Evolutionary conservation across 2,888 invertebrate species (phyloP).

Genomic region (Drosophila dives): DNA sequence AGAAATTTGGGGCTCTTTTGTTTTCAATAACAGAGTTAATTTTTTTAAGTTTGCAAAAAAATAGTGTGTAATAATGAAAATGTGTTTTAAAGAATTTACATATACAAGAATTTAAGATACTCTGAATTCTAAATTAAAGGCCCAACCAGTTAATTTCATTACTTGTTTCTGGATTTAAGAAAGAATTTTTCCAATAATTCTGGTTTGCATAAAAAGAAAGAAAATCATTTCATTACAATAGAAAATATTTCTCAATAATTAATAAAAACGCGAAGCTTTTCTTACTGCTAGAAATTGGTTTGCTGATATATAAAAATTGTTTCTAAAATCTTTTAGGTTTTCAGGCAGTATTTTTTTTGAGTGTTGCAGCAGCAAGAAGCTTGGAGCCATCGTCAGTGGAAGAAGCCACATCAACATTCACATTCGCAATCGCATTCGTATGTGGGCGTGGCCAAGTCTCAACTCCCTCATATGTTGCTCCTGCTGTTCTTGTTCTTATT

Average conservation of each 20-base stretch:
- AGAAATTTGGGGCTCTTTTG: too few species aligned
- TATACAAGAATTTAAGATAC: too few species aligned
- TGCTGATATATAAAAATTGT: neutral
- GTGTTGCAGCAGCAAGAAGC: slow-evolving; percentile 1
- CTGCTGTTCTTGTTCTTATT: slow-evolving; percentile 3
- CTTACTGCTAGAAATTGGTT: neutral
- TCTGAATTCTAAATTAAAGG: neutral
- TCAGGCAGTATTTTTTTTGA: neutral
- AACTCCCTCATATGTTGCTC: slow-evolving; percentile 31
- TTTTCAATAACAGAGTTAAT: too few species aligned
- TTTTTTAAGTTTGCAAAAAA: too few species aligned
- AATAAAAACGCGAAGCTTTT: too few species aligned
- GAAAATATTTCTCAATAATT: too few species aligned
- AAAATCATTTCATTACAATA: too few species aligned
- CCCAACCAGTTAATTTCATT: neutral
- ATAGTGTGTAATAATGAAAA: too few species aligned
- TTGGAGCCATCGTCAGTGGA: slow-evolving; percentile 26
- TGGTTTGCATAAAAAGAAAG: neutral
- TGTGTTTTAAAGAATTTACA: too few species aligned
- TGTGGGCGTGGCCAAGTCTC: slow-evolving; percentile 51
- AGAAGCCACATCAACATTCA: slow-evolving; percentile 27
- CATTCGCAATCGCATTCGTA: slow-evolving; percentile 35
- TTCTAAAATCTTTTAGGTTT: neutral
- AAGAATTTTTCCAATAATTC: neutral
- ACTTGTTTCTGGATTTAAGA: neutral